Conservation (phyloP, 2,888 invertebrate species). For the Tipula helvola region DNA sequence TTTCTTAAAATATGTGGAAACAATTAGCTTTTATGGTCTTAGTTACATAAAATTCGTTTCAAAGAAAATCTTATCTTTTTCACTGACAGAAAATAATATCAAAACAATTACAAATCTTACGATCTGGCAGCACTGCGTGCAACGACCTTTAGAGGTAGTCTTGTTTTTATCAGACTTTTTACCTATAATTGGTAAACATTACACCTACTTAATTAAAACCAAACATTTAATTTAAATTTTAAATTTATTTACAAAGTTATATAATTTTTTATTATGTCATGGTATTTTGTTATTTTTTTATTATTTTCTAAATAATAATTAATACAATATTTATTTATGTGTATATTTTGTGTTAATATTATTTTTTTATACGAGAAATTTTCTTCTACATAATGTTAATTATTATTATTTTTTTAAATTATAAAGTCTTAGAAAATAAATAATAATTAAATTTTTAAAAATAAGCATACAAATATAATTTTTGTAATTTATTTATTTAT, state of each 20-base stretch:
- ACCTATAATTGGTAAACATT: no score
- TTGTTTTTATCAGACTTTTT: no score
- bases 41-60: no score
- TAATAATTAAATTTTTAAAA: not conserved
- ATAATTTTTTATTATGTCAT: not conserved
- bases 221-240: not conserved
- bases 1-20: no score
- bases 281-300: not conserved
- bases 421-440: not conserved
- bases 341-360: not conserved
- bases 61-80: no score
- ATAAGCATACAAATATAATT: not conserved
- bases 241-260: not conserved
- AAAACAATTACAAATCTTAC: no score
- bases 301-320: not conserved
- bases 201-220: no score
- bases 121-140: no score
- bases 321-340: not conserved
- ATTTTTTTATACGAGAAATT: not conserved
- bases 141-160: no score
- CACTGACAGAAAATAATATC: no score
- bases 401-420: not conserved
- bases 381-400: slow-evolving; percentile 4
- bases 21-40: no score
- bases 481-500: not conserved